Percentiles rank a stretch among this genome's conserved stretches.
These are phyloP conservation scores for Sitophilus oryzae DNA, from an alignment of 1,140 invertebrate genomes.

Conservation along the genomic window DNA sequence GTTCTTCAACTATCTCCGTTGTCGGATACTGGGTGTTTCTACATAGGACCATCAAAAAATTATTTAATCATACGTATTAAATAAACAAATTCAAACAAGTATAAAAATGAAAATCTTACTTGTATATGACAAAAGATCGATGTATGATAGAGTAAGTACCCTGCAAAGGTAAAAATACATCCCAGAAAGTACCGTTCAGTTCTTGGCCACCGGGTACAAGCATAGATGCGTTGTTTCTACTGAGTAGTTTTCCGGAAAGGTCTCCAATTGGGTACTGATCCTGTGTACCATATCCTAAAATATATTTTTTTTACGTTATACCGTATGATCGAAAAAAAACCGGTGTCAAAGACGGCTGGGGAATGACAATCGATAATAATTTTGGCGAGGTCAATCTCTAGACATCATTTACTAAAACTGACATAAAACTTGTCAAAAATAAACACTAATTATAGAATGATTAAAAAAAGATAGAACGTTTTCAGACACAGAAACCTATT, in stretches of 20 bases:
- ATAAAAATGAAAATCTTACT: conserved; percentile 47
- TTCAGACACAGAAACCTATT: no score
- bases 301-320: no score
- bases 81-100: no score
- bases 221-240: conserved; percentile 61
- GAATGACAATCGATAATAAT: no score
- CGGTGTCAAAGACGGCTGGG: no score
- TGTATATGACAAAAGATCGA: conserved; percentile 76
- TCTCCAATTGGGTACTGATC: conserved; percentile 86
- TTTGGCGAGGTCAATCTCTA: no score
- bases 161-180: conserved; percentile 80
- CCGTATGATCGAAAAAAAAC: no score
- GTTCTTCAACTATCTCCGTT: conserved; percentile 45
- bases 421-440: no score
- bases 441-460: no score
- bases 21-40: conserved; percentile 36
- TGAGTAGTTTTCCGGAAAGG: conserved; percentile 80
- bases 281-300: conserved; percentile 65
- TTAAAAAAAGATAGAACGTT: no score
- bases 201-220: conserved; percentile 63
- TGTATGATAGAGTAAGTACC: conserved; percentile 74
- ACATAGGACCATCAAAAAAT: conserved; percentile 10
- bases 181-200: conserved; percentile 68
- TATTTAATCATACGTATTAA: conserved; percentile 3
- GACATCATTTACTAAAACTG: no score